Conservation (phyloP, 2,888 invertebrate genomes). For the Eueremaeus valkanovi region DNA sequence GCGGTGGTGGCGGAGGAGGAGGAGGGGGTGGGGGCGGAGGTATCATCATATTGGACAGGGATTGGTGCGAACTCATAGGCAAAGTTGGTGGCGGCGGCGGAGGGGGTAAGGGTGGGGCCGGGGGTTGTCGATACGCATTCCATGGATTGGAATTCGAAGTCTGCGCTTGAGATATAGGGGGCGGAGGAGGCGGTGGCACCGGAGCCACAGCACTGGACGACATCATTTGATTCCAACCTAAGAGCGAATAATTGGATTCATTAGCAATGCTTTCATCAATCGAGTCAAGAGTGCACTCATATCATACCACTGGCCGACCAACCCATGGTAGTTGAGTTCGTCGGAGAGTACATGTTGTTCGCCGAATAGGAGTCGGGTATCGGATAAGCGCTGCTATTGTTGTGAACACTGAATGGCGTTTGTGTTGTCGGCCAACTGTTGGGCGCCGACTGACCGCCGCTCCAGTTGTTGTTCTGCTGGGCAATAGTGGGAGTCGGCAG, state of each 20-base stretch:
- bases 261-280: too few species aligned
- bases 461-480: constrained; percentile 4
- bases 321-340: background rate
- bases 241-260: constrained; percentile 11
- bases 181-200: constrained; percentile 39
- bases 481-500: constrained; percentile 19
- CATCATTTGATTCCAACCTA: background rate
- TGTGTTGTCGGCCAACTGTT: background rate
- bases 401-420: background rate
- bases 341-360: background rate
- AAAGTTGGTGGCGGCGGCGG: constrained; percentile 52
- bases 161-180: constrained; percentile 43
- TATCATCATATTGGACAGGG: constrained; percentile 43
- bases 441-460: background rate
- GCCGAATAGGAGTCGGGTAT: constrained; percentile 38
- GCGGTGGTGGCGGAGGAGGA: constrained; percentile 39
- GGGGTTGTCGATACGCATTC: constrained; percentile 45
- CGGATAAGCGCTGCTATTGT: background rate
- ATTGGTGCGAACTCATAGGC: constrained; percentile 39
- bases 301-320: background rate
- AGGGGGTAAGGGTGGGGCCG: too few species aligned
- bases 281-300: too few species aligned
- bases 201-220: constrained; percentile 28
- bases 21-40: constrained; percentile 47
- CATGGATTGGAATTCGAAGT: constrained; percentile 33